phyloP scores from a whole-genome alignment of 1,140 invertebrate species.

The Camponotus pennsylvanicus region DNA sequence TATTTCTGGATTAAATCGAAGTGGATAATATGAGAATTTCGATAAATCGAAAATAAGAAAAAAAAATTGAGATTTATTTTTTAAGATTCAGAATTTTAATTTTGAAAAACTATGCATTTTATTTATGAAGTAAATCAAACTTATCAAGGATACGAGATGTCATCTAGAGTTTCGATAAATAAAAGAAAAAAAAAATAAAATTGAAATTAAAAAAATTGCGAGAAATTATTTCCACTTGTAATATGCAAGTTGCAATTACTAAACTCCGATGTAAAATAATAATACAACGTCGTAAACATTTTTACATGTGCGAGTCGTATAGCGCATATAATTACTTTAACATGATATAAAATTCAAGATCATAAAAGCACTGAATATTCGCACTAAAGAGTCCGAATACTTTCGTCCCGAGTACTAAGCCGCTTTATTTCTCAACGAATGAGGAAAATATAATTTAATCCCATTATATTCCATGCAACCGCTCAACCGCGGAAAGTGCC shows the following conservation, averaged over 20 bases:
- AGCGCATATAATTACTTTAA: not conserved
- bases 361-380: not conserved
- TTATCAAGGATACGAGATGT: no score
- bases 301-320: not conserved
- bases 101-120: no score
- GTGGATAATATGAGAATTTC: not conserved
- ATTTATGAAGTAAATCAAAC: no score
- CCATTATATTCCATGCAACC: not conserved
- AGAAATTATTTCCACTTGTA: not conserved
- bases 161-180: no score
- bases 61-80: not conserved
- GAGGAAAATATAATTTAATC: conserved; percentile 30
- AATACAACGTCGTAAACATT: no score
- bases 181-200: no score
- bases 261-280: no score
- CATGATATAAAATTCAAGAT: not conserved
- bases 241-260: no score
- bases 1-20: not conserved
- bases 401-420: not conserved
- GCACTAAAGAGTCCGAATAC: not conserved
- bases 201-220: not conserved
- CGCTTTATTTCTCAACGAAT: conserved; percentile 13
- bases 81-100: no score
- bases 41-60: not conserved
- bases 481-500: not conserved